Evolutionary conservation across 2,797 vertebrate species (phyloP), one percentile per base, ranked within the genome.

Genomic region (Pteropus rufus): DNA sequence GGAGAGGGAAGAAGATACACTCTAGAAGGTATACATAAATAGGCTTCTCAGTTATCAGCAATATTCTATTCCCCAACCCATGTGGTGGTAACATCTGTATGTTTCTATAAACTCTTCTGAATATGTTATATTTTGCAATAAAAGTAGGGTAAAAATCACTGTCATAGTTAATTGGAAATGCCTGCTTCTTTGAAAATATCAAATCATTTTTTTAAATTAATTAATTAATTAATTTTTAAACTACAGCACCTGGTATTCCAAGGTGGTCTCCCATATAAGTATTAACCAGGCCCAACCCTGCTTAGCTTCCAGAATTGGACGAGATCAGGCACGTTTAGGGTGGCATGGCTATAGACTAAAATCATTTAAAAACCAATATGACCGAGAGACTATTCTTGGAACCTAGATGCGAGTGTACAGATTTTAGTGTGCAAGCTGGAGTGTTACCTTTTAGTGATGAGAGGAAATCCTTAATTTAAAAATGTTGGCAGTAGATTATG

Each of bases 391-490:
- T 41, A 16, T 44, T 93, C 41, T 18, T 81, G 31, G 34, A 72
- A 39, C 80, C n/a, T 64, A 83, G 11, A 46, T 23, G 29, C 16
- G 15, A 77, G 29, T 34, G 18, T n/a, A 21, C n/a, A 80, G 19
- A 70, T 34, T 85, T 87, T 73, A 44, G 58, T 56, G 36, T 72
- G 34, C 2, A 76, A 60, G 73, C 16, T 44, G 65, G 19, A 52
- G 8, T 69, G 82, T 54, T 80, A 54, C 31, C 24, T 88, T 92
- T 89, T 46, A 24, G 36, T 14, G 52, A 70, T 41, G 31, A 96
- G 21, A 87, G 56, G 67, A 93, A 94, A 91, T 77, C 41, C 21
- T 90, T 88, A 79, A 72, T 69, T 94, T 65, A 60, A 89, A 97
- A 89, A 81, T 67, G 21, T 60, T 95, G 91, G 84, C 31, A 36